Evolutionary conservation across 2,113 vertebrate genomes (phyloP).

Genomic region (Chionomys nivalis): DNA sequence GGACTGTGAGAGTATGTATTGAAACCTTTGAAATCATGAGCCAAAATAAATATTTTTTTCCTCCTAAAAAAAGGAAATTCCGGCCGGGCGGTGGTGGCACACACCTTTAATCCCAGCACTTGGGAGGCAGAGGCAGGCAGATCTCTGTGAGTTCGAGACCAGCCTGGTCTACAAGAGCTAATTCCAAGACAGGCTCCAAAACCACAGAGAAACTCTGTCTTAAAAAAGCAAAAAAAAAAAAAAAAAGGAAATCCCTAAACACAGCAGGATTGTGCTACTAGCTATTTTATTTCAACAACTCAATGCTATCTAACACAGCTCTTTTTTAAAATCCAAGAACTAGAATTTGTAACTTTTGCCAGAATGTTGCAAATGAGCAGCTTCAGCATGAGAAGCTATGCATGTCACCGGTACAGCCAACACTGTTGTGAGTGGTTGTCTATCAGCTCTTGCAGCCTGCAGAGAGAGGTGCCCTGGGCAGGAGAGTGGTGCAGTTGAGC

Average conservation of each 20-base stretch:
- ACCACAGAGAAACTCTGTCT: too few species aligned
- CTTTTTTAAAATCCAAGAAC: background rate
- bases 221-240: too few species aligned
- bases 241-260: background rate
- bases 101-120: too few species aligned
- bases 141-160: too few species aligned
- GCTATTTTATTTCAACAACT: background rate
- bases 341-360: background rate
- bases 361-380: background rate
- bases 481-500: background rate
- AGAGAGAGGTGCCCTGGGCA: background rate
- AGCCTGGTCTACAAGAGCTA: too few species aligned
- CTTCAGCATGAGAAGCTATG: background rate
- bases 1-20: too few species aligned
- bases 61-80: background rate
- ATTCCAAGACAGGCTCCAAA: too few species aligned
- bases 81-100: too few species aligned
- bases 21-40: background rate
- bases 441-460: fast-evolving
- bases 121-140: too few species aligned
- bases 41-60: background rate
- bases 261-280: background rate
- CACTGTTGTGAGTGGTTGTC: background rate
- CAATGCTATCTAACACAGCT: background rate
- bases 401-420: background rate